Base-by-base conservation (phyloP, 2,113 vertebrate species). In the Atlantisia rogersi region DNA sequence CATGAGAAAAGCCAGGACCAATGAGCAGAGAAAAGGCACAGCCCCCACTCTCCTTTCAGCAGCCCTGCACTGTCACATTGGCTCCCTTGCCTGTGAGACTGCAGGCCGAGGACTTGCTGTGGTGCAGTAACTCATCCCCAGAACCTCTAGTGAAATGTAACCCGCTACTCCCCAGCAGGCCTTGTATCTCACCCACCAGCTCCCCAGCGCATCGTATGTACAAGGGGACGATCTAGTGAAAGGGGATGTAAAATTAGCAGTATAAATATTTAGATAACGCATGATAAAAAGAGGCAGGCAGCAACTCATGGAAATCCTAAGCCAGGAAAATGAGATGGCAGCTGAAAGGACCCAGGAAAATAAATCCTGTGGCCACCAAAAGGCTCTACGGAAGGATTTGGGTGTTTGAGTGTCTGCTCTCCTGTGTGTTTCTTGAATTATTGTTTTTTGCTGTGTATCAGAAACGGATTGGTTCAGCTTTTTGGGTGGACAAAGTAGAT, bases 251-350 rank as follows among this genome's bases (percentile, higher is more conserved):
- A 93, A 96, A 88, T 80, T 77, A 93, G 67, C 71, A 17, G 3
- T 44, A n/a, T 22, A 88, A 93, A 90, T 92, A 86, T 82, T 94
- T 82, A 85, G 42, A 92, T 77, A 88, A 88, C 59, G 21, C 44
- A 58, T 0, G 1, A 39, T 37, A 35, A 44, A 82, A 92, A 73
- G 26, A 90, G 90, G 35, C 31, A 85, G 40, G 44, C 67, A 92
- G 67, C 75, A 83, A 48, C 46, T 90, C 35, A 39, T 0, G 56
- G 62, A 92, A 94, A 82, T 39, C 77, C 11, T 44, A 37, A 85
- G 18, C 29, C 29, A 88, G 62, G 87, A 76, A 80, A 64, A 20
- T 14, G 39, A 9, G 59, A 80, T 73, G 12, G 29, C 1, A 3
- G 25, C 39, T 35, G 86, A 91, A 90, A 79, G 12, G 15, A 62